phyloP scores from a whole-genome alignment of 2,797 vertebrate genomes.

The Notolabrus celidotus region DNA sequence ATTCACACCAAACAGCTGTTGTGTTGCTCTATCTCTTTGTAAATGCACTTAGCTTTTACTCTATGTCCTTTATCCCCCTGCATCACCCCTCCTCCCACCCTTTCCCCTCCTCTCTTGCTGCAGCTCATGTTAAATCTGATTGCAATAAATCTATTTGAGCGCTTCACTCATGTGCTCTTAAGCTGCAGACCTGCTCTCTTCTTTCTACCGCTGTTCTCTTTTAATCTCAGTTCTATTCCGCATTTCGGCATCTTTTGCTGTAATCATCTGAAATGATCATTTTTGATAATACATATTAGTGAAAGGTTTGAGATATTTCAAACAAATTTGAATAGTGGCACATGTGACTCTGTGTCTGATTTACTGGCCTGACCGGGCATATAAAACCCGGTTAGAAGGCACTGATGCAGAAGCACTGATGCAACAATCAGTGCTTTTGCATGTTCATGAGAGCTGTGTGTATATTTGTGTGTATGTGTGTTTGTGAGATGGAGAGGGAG shows the following conservation, averaged over 20 bases:
- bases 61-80: conserved; percentile 29
- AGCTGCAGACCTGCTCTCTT: conserved; percentile 42
- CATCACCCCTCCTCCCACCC: neutral
- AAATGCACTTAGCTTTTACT: conserved; percentile 38
- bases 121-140: conserved; percentile 51
- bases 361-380: conserved; percentile 30
- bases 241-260: conserved; percentile 1
- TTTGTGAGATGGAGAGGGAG: conserved; percentile 29
- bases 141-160: conserved; percentile 42
- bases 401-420: conserved; percentile 51
- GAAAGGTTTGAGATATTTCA: neutral
- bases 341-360: conserved; percentile 22
- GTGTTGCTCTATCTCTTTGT: conserved; percentile 35
- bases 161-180: conserved; percentile 30
- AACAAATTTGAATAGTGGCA: conserved; percentile 25
- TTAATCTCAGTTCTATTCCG: conserved; percentile 19
- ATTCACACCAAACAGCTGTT: conserved; percentile 55
- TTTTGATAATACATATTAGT: neutral
- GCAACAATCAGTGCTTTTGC: conserved; percentile 68
- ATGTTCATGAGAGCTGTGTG: conserved; percentile 64
- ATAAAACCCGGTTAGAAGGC: conserved; percentile 50
- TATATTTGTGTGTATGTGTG: conserved; percentile 27
- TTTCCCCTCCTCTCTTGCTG: conserved; percentile 16
- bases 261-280: neutral
- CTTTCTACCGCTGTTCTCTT: conserved; percentile 19